Evolutionary conservation across 2,113 vertebrate species (phyloP).

Genomic region (Syngnathus scovelli): DNA sequence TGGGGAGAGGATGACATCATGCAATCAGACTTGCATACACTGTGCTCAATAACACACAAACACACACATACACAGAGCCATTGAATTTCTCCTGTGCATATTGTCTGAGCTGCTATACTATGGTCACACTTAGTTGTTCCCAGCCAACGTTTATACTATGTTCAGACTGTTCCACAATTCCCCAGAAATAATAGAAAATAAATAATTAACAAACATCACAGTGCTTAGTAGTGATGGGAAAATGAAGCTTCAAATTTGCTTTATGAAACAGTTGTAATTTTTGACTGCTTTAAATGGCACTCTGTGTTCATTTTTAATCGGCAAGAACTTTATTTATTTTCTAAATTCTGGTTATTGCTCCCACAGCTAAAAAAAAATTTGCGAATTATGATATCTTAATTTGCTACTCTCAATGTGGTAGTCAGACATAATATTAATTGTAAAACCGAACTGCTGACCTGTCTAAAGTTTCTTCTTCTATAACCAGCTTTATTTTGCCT

Average conservation of each 20-base stretch:
- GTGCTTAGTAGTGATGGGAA: not conserved
- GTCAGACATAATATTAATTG: not conserved
- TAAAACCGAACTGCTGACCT: not conserved
- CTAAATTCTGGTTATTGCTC: not conserved
- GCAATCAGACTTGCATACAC: slow-evolving; percentile 34
- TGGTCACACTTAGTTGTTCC: slow-evolving; percentile 59
- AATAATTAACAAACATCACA: not conserved
- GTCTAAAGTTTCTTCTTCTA: not conserved
- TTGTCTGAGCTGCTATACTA: slow-evolving; percentile 64
- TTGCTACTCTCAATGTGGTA: not conserved
- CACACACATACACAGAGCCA: slow-evolving; percentile 1
- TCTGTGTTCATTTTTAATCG: too few species aligned
- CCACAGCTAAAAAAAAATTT: not conserved
- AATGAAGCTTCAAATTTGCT: too few species aligned
- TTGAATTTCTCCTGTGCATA: slow-evolving; percentile 32
- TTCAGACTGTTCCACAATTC: slow-evolving; percentile 1
- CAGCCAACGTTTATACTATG: slow-evolving; percentile 56
- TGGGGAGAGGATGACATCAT: slow-evolving; percentile 39
- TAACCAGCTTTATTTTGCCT: too few species aligned
- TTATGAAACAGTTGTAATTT: too few species aligned
- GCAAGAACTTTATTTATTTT: too few species aligned
- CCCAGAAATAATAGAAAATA: not conserved
- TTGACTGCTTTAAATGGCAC: too few species aligned
- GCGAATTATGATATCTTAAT: not conserved
- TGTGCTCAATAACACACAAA: slow-evolving; percentile 9